These are phyloP conservation scores for Sarcophaga bullata DNA, from an alignment of 1,140 invertebrate genomes.

Conservation along the genomic window DNA sequence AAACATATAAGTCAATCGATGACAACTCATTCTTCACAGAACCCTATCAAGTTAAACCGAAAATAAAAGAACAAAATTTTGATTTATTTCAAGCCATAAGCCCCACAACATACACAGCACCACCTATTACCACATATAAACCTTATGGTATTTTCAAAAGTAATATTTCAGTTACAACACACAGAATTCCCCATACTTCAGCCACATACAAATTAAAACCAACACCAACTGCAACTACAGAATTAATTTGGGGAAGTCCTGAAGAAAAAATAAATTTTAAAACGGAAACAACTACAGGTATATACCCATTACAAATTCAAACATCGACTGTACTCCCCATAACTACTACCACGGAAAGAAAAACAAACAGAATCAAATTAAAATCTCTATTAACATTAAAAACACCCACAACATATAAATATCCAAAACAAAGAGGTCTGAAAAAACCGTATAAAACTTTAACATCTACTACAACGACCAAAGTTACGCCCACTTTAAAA, in stretches of 20 bases:
- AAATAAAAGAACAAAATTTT: slow-evolving; percentile 14
- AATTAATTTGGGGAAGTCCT: not conserved
- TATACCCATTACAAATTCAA: not conserved
- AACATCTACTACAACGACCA: not conserved
- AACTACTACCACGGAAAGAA: not conserved
- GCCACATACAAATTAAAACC: not conserved
- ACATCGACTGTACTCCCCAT: not conserved
- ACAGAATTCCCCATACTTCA: not conserved
- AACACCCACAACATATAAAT: not conserved
- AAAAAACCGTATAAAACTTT: not conserved
- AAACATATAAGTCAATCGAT: not conserved
- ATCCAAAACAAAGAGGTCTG: not conserved
- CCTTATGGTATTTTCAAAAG: not conserved
- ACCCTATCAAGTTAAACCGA: not conserved
- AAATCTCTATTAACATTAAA: not conserved
- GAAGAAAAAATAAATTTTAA: not conserved
- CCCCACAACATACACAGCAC: not conserved
- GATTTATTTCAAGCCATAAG: not conserved
- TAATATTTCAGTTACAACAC: not conserved
- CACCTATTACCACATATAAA: slow-evolving; percentile 6
- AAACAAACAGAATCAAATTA: not conserved
- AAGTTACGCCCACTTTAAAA: not conserved
- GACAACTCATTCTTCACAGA: not conserved
- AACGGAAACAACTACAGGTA: not conserved
- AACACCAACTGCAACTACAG: not conserved